Evolutionary conservation across 2,797 vertebrate genomes (phyloP), one percentile per base, ranked within the genome.

Genomic region (Sphaeramia orbicularis): DNA sequence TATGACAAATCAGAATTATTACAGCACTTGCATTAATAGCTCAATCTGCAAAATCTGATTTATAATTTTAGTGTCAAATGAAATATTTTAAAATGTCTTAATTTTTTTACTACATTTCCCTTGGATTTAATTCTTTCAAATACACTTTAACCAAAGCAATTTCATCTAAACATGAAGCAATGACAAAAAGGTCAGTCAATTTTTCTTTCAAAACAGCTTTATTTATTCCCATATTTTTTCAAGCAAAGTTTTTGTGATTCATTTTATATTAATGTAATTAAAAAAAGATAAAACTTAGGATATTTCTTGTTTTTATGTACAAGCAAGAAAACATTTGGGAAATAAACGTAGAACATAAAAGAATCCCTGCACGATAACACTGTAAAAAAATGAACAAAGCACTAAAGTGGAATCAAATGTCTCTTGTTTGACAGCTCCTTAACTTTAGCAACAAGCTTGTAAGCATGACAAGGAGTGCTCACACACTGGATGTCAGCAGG

Each of bases 231-330:
- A 51, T 75, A 74, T 86, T 90, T 86, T 89, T 84, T 86, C 68
- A 76, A 88, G 81, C 81, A 84, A 73, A 54, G 41, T 71, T 76
- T 88, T 84, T 73, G 66, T 51, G 51, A 67, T 71, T 77, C 27
- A 57, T 86, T 92, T 86, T 80, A 89, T 89, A 91, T 81, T 80
- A 89, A 90, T 81, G 85, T 88, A 76, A 88, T 89, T 84, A 85
- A 93, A 93, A 92, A 91, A 93, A 87, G 82, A 90, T 89, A 91
- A 90, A 93, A 91, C 85, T 83, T 75, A 75, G 73, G 64, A 86
- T 76, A 11, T 67, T 85, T 84, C 74, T 79, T 43, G 73, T 82
- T 71, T 86, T 77, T 85, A 93, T 86, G 73, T 90, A 91, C 89
- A 92, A 87, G 71, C 86, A 84, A 87, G 66, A 84, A 75, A 83